Evolutionary conservation across 2,888 invertebrate genomes (phyloP).

Genomic region (Plagiodera versicolora): DNA sequence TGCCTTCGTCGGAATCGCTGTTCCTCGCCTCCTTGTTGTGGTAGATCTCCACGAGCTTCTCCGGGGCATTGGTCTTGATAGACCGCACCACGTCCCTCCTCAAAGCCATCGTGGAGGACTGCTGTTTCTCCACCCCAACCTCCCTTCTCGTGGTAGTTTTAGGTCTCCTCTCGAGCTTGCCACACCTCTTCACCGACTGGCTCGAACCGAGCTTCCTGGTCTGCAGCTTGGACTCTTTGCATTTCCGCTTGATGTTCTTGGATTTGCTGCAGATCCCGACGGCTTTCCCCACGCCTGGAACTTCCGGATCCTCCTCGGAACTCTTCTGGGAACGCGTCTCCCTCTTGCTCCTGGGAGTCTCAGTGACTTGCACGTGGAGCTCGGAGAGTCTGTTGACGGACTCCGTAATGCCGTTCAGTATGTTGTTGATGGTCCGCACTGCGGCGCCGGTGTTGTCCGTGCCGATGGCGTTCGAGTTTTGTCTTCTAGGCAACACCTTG

Average conservation of each 20-base stretch:
- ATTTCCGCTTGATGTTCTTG: conserved; percentile 18
- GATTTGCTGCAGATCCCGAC: conserved; percentile 17
- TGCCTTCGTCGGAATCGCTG: conserved; percentile 49
- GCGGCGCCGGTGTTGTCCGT: conserved; percentile 50
- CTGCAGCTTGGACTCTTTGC: conserved; percentile 12
- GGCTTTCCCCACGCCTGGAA: background rate
- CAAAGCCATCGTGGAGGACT: background rate
- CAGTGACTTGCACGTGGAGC: conserved; percentile 40
- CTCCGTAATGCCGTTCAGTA: conserved; percentile 50
- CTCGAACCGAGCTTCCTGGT: conserved; percentile 8
- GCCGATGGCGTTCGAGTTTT: conserved; percentile 45
- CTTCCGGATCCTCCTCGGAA: background rate
- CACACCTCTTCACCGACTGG: background rate
- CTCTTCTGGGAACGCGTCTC: background rate
- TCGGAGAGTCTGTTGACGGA: conserved; percentile 50
- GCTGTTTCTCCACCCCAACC: background rate
- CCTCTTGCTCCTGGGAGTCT: conserved; percentile 29
- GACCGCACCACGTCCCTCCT: background rate
- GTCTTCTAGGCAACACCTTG: conserved; percentile 28
- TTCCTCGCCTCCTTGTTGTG: conserved; percentile 50
- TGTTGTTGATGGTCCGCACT: conserved; percentile 50
- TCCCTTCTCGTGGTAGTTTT: background rate
- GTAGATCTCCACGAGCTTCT: conserved; percentile 52
- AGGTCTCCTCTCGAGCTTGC: conserved; percentile 5
- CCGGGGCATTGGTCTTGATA: conserved; percentile 11